Evolutionary conservation across 2,113 vertebrate genomes (phyloP).

Genomic region (Chlorocebus sabaeus): DNA sequence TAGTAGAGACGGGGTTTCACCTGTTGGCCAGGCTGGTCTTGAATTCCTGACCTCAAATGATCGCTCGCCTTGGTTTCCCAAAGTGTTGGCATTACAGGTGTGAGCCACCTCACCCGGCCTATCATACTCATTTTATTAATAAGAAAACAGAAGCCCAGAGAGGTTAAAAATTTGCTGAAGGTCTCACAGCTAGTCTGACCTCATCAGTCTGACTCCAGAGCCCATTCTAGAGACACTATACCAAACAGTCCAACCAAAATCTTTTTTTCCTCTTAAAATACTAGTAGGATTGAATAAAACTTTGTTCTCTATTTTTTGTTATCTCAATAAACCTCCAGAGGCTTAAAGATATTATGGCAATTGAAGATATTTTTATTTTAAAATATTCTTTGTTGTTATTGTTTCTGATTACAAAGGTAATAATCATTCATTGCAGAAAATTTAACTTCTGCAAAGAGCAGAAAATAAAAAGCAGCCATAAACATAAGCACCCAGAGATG

Average conservation of each 20-base stretch:
- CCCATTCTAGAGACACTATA: not conserved
- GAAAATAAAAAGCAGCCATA: not conserved
- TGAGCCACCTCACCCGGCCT: too few relatives aligned
- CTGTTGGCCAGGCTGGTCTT: too few relatives aligned
- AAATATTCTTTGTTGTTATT: not conserved
- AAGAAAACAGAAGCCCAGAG: not conserved
- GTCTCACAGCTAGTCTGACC: not conserved
- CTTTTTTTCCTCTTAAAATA: not conserved
- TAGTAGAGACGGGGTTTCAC: too few relatives aligned
- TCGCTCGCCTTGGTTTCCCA: too few relatives aligned
- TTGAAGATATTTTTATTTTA: not conserved
- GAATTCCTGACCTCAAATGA: too few relatives aligned
- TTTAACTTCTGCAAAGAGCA: not conserved
- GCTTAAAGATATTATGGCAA: not conserved
- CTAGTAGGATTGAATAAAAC: not conserved
- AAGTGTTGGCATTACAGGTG: too few relatives aligned
- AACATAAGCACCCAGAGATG: not conserved
- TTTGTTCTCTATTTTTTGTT: not conserved
- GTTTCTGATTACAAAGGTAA: not conserved
- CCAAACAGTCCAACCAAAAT: not conserved
- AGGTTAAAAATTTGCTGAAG: constrained; percentile 8
- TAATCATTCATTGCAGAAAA: not conserved
- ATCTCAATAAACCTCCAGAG: not conserved
- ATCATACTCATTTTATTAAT: not conserved
- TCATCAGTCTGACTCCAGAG: not conserved